Conservation (phyloP, 2,797 vertebrate species). For the Tapirus indicus region DNA sequence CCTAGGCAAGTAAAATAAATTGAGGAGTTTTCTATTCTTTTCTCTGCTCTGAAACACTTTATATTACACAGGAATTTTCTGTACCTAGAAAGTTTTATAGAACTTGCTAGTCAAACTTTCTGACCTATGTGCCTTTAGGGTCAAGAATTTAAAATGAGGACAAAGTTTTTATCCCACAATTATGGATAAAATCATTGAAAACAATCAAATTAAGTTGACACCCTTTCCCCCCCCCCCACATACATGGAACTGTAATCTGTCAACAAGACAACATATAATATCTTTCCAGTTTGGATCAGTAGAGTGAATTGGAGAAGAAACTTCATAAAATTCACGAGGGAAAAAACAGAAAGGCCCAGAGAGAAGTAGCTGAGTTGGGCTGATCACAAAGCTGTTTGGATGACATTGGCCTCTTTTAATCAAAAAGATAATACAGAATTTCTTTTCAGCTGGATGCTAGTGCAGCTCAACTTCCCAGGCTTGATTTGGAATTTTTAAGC, state of each 20-base stretch:
- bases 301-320: background rate
- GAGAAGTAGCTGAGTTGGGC: background rate
- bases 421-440: background rate
- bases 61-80: background rate
- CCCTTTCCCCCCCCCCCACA: no score
- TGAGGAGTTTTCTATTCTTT: background rate
- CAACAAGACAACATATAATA: background rate
- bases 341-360: background rate
- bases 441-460: background rate
- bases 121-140: background rate
- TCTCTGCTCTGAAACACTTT: background rate
- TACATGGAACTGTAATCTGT: rapidly evolving
- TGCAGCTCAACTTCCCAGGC: background rate
- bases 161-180: background rate
- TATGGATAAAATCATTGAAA: background rate
- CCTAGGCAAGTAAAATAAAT: background rate
- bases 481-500: background rate
- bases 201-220: background rate
- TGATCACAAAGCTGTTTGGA: background rate
- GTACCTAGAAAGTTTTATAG: background rate
- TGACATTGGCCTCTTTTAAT: background rate
- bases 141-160: background rate
- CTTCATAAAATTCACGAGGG: background rate
- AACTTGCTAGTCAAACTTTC: constrained; percentile 1
- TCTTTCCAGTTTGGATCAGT: background rate